Conservation (phyloP, 2,113 vertebrate genomes). For the Gasterosteus nipponicus region DNA sequence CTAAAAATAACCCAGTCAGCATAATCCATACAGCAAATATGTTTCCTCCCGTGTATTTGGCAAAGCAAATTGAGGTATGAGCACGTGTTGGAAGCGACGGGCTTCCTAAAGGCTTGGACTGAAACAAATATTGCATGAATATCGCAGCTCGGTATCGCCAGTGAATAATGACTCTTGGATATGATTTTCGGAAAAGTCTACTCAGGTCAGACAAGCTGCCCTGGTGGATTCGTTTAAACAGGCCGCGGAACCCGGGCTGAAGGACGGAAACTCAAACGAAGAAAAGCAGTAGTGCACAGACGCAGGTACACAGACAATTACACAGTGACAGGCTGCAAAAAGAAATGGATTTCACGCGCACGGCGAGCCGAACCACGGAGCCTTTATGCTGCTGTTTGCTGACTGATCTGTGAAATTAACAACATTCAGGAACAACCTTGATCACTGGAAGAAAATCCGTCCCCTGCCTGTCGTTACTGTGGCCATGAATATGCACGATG, state of each 20-base stretch:
- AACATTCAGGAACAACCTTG: conserved; percentile 41
- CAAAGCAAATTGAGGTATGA: neutral
- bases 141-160: neutral
- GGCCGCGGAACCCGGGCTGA: neutral
- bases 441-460: conserved; percentile 28
- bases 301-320: neutral
- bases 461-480: conserved; percentile 11
- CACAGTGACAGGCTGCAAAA: neutral
- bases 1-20: neutral
- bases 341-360: conserved; percentile 9
- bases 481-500: conserved; percentile 40
- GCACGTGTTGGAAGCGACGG: neutral
- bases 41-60: neutral
- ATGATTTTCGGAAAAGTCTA: conserved; percentile 3
- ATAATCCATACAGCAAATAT: neutral
- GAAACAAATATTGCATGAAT: neutral
- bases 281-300: neutral
- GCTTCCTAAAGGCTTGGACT: neutral
- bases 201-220: neutral
- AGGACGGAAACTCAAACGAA: neutral
- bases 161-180: neutral
- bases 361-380: conserved; percentile 1
- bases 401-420: conserved; percentile 27
- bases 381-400: conserved; percentile 8
- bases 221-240: neutral